These are phyloP conservation scores for Ornithoptera priamus DNA, from an alignment of 2,888 invertebrate genomes.

Conservation along the genomic window DNA sequence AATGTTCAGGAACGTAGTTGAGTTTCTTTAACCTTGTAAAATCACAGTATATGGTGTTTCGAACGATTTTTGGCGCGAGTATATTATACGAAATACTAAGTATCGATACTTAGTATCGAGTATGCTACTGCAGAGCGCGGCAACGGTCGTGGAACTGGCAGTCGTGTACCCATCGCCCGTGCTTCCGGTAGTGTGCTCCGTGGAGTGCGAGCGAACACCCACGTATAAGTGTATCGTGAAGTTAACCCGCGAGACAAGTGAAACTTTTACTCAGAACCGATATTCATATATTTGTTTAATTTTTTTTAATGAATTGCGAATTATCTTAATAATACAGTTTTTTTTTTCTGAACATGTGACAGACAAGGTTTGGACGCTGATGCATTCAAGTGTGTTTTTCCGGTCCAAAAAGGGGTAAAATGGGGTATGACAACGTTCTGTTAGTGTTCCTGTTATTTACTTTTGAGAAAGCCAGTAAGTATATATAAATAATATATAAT, in stretches of 20 bases:
- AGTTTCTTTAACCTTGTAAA: no score
- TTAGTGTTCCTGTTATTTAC: slow-evolving; percentile 12
- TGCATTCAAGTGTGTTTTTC: slow-evolving; percentile 14
- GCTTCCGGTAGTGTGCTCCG: slow-evolving; percentile 75
- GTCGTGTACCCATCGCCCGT: slow-evolving; percentile 75
- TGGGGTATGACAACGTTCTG: slow-evolving; percentile 8
- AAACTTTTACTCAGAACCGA: no score
- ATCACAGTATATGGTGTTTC: no score
- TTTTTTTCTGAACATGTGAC: neutral
- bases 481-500: neutral
- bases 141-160: slow-evolving; percentile 67
- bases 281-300: neutral
- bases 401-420: slow-evolving; percentile 11
- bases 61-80: no score
- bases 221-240: slow-evolving; percentile 33
- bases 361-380: neutral
- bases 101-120: neutral
- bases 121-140: slow-evolving; percentile 55
- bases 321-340: neutral
- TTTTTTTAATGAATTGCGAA: neutral
- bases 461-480: slow-evolving; percentile 18
- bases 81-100: no score
- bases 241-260: slow-evolving; percentile 30
- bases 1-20: no score
- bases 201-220: slow-evolving; percentile 48